Conservation (phyloP, 2,113 vertebrate species). For the Abramis brama region DNA sequence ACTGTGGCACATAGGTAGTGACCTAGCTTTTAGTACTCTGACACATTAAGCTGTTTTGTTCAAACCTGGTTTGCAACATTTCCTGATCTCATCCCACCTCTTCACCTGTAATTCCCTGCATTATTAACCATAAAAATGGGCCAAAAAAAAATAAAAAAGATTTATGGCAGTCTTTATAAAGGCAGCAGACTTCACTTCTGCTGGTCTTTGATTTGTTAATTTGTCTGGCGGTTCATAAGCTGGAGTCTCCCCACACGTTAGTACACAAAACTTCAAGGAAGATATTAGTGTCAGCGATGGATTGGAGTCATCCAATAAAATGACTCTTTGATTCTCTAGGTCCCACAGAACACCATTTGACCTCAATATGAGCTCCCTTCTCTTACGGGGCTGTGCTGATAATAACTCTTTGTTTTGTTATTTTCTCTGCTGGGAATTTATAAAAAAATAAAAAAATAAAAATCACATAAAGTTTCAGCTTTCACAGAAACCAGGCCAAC, state of each 20-base stretch:
- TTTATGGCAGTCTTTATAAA: background rate
- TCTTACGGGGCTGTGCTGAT: background rate
- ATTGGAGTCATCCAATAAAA: slow-evolving; percentile 30
- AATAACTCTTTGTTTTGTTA: slow-evolving; percentile 37
- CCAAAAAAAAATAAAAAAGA: background rate
- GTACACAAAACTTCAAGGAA: slow-evolving; percentile 15
- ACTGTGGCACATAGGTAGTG: background rate
- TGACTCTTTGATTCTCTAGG: slow-evolving; percentile 16
- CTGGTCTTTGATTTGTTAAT: slow-evolving; percentile 1
- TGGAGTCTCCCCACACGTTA: background rate
- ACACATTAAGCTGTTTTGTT: background rate
- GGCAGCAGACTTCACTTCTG: background rate
- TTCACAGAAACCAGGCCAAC: slow-evolving; percentile 27
- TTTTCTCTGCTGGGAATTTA: slow-evolving; percentile 26
- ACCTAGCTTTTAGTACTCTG: background rate
- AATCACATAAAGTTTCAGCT: slow-evolving; percentile 2
- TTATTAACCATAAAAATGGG: background rate
- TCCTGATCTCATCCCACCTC: background rate
- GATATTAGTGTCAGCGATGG: slow-evolving; percentile 31
- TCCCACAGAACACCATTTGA: slow-evolving; percentile 36
- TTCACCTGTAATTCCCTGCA: background rate
- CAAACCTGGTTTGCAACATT: background rate
- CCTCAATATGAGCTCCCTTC: slow-evolving; percentile 36
- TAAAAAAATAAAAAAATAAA: background rate
- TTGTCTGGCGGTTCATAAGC: slow-evolving; percentile 7